Evolutionary conservation across 2,888 invertebrate species (phyloP), one percentile per base, ranked within the genome.

Genomic region (Tetanocera ferruginea): DNA sequence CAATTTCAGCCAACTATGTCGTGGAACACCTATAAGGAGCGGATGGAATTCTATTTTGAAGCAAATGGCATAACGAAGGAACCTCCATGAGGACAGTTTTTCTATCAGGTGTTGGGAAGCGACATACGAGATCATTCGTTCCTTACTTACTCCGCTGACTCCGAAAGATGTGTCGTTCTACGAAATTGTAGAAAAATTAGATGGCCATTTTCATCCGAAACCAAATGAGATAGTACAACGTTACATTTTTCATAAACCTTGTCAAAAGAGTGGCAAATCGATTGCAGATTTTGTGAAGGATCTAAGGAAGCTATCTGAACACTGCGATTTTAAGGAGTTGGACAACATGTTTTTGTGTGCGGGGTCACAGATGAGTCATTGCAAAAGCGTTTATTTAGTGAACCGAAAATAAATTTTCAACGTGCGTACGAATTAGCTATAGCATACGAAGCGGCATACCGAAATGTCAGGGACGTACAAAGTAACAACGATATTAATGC

Each of bases 21-120:
- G 11, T 70, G 62, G 74, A 78, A 78, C 19, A 49, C 72, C 43
- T 77, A 72, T 49, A 77, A 77, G 9, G 71, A 72, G n/a, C 31
- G 55, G 14, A 85, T 31, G 91, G 91, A 6, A 87, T 92, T 69
- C 71, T 93, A 79, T 92, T 93, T 14, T 90, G 91, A n/a, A 23
- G 71, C 70, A n/a, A 52, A 52, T 52, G 52, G 52, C 3, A 52
- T 52, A 17, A 52, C 52, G 5, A 52, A 52, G 3, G 52, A 52
- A 8, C 17, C 19, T 52, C 52, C 1, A 52, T 17, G 19, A 52
- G 52, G 52, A 17, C 37, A 25, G 67, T 76, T 51, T 76, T 76
- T 17, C 37, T 76, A 49, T 49, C 76, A 25, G 70, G 70, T 34
- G 76, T 70, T 3, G 69, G 69, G 70, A 76, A 34, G 19, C 60